These are phyloP conservation scores for Ypsolopha sequella DNA, from an alignment of 2,888 invertebrate species.

Conservation along the genomic window DNA sequence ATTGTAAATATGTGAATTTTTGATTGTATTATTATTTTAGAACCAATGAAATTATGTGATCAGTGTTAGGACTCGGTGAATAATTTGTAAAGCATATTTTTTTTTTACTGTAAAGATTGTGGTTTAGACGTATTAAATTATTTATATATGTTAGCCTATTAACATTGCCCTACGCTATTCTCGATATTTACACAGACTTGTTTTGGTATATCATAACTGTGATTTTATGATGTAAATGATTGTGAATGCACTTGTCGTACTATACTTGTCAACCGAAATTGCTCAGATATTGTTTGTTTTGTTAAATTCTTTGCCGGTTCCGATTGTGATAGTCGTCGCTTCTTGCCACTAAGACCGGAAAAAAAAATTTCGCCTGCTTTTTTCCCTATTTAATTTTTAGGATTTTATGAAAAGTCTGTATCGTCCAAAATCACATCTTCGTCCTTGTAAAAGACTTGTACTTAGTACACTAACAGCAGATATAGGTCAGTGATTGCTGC, in stretches of 20 bases:
- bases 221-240: slow-evolving; percentile 20
- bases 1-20: slow-evolving; percentile 63
- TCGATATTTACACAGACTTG: slow-evolving; percentile 19
- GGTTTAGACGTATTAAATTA: slow-evolving; percentile 39
- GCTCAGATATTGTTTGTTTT: slow-evolving; percentile 24
- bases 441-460: slow-evolving; percentile 67
- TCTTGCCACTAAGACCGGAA: slow-evolving; percentile 51
- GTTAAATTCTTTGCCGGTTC: slow-evolving; percentile 26
- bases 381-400: slow-evolving; percentile 26
- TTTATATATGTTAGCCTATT: slow-evolving; percentile 32
- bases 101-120: slow-evolving; percentile 55
- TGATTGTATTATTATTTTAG: slow-evolving; percentile 40
- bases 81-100: slow-evolving; percentile 54
- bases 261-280: slow-evolving; percentile 29
- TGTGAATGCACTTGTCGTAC: slow-evolving; percentile 13
- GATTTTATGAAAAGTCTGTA: slow-evolving; percentile 29
- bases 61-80: slow-evolving; percentile 39
- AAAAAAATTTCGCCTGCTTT: slow-evolving; percentile 33
- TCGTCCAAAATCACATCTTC: slow-evolving; percentile 67
- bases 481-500: slow-evolving; percentile 25
- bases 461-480: slow-evolving; percentile 44
- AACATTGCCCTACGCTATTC: slow-evolving; percentile 18
- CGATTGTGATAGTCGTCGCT: slow-evolving; percentile 48
- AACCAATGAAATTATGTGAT: slow-evolving; percentile 50
- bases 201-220: slow-evolving; percentile 22